Conservation (phyloP, 2,113 vertebrate species). For the Morone saxatilis region DNA sequence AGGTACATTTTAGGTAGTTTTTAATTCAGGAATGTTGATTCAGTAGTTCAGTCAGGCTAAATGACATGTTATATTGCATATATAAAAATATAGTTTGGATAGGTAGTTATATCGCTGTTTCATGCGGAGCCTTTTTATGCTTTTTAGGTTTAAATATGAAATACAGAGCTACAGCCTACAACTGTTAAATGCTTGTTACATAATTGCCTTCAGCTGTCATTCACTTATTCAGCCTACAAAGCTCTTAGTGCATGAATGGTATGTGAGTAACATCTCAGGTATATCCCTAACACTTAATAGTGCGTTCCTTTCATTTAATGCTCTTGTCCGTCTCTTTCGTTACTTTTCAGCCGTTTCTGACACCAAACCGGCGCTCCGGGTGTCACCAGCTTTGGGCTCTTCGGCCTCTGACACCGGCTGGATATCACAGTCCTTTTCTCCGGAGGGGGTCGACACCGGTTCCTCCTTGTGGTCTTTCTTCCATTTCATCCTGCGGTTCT, state of each 20-base stretch:
- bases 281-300: background rate
- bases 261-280: conserved; percentile 3
- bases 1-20: conserved; percentile 44
- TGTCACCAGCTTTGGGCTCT: conserved; percentile 28
- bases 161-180: background rate
- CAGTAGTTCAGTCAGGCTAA: conserved; percentile 25
- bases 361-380: background rate
- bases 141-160: conserved; percentile 5
- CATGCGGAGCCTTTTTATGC: conserved; percentile 1
- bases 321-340: conserved; percentile 31
- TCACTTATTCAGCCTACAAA: conserved; percentile 13
- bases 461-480: conserved; percentile 89
- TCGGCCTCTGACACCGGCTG: conserved; percentile 7
- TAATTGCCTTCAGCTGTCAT: conserved; percentile 34
- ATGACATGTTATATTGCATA: background rate
- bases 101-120: conserved; percentile 38
- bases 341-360: conserved; percentile 52
- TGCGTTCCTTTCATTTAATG: conserved; percentile 28
- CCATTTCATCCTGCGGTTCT: conserved; percentile 96
- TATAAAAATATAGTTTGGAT: conserved; percentile 47
- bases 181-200: conserved; percentile 15
- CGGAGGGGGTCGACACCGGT: background rate
- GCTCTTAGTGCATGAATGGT: conserved; percentile 22
- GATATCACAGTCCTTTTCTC: conserved; percentile 2
- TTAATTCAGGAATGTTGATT: conserved; percentile 53